Percentiles rank a stretch among this genome's conserved stretches.
Evolutionary conservation across 2,888 invertebrate species (phyloP).

Genomic region (Caenorhabditis imperialis): DNA sequence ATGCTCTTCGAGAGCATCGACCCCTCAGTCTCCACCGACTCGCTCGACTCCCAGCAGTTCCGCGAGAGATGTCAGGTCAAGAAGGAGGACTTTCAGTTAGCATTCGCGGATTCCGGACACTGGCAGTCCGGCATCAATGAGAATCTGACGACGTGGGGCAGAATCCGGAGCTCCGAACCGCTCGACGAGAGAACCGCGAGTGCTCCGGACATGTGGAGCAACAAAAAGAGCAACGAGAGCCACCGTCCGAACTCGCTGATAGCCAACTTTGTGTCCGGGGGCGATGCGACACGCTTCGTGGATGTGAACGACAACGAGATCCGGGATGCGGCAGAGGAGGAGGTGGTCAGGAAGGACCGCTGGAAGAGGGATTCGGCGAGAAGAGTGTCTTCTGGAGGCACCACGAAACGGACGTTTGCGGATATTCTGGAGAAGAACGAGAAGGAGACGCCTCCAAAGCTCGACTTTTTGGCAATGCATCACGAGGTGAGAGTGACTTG

Average conservation of each 20-base stretch:
- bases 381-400: conserved; percentile 19
- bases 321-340: conserved; percentile 36
- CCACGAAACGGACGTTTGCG: conserved; percentile 71
- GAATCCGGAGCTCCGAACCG: conserved; percentile 69
- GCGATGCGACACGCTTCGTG: conserved; percentile 50
- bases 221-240: conserved; percentile 1
- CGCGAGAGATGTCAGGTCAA: conserved; percentile 64
- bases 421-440: conserved; percentile 63
- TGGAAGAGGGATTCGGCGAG: conserved; percentile 49
- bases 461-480: conserved; percentile 75
- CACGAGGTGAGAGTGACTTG: conserved; percentile 75
- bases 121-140: conserved; percentile 66
- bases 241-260: conserved; percentile 67
- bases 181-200: conserved; percentile 68
- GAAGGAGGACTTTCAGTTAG: conserved; percentile 77
- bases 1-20: conserved; percentile 54
- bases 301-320: conserved; percentile 78
- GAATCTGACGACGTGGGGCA: conserved; percentile 78
- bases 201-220: conserved; percentile 55
- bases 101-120: conserved; percentile 77
- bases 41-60: conserved; percentile 73
- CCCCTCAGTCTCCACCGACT: conserved; percentile 75
- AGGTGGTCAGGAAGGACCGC: conserved; percentile 47
- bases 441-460: conserved; percentile 63
- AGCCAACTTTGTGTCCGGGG: conserved; percentile 69